Evolutionary conservation across 1,140 invertebrate species (phyloP), one percentile per base, ranked within the genome.

Genomic region (Psilanteris sp.): DNA sequence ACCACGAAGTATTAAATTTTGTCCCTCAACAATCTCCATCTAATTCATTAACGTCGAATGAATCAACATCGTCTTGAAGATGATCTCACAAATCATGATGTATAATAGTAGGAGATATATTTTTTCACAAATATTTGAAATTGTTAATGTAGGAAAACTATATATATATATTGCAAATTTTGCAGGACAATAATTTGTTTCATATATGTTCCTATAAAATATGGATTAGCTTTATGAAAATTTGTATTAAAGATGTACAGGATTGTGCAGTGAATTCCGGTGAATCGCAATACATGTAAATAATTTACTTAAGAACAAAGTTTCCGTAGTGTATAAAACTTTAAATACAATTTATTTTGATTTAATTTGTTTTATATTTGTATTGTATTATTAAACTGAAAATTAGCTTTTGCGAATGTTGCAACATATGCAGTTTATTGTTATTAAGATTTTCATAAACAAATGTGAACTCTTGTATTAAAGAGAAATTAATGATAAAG

Each of bases 1-100:
- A 93, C 81, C 91, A 94, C 79, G 94, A 95, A 90, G 92, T 94
- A 9, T 88, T 92, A 26, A 93, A 91, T 64, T 95, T 95, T 86
- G 90, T 91, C 64, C 92, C 93, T 3, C 92, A 93, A 44, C 90
- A 91, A 34, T 81, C 90, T 75, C 87, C 90, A 78, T 85, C 83
- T 8, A 39, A 43, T 4, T 43, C 50, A 50, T 1, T 27, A 20
- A 9, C 27, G 8, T 20, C 61, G 8, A 39, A 43, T 4, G 59
- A 62, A 50, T 1, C 36, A 20, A 9, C 27, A 10, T 20, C 61
- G 10, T 20, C 55, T 24, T 52, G 24, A 36, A 52, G 6, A 36
- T 18, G 10, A 3, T 29, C 26, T 9, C 7, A 18, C 3, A 16
- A 8, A 5, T 20, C n/a, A n/a, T n/a, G 18, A 13, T 16, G 24